phyloP scores from a whole-genome alignment of 2,888 invertebrate genomes.

The Abscondita cerata region DNA sequence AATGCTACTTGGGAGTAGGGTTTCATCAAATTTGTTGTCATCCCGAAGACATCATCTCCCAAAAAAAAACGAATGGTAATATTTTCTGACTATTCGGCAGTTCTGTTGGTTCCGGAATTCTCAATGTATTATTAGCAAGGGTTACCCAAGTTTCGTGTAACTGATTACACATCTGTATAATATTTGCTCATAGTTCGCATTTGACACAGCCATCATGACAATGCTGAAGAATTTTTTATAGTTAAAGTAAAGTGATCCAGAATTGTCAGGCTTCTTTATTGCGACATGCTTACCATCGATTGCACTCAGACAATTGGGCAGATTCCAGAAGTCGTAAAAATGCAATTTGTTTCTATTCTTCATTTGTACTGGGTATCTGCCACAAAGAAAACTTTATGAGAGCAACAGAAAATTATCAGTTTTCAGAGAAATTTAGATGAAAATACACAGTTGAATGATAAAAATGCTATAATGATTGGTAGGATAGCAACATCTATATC shows the following conservation, averaged over 20 bases:
- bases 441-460: no score
- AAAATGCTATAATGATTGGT: no score
- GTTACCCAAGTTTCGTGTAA: conserved; percentile 29
- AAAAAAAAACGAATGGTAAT: conserved; percentile 30
- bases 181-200: no score
- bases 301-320: no score
- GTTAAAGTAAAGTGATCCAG: no score
- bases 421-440: not conserved
- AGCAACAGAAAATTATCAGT: not conserved
- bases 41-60: conserved; percentile 42
- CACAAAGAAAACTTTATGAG: not conserved
- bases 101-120: conserved; percentile 22
- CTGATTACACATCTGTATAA: conserved; percentile 38
- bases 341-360: not conserved
- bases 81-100: conserved; percentile 30
- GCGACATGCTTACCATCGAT: no score
- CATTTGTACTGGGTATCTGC: not conserved
- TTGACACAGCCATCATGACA: no score
- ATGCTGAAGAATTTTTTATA: no score
- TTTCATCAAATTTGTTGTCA: conserved; percentile 39
- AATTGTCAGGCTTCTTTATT: no score
- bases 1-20: conserved; percentile 31
- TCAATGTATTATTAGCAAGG: conserved; percentile 19
- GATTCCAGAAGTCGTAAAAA: not conserved
- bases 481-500: no score